These are phyloP conservation scores for Mus pahari DNA, from an alignment of 2,113 vertebrate genomes.

Conservation along the genomic window DNA sequence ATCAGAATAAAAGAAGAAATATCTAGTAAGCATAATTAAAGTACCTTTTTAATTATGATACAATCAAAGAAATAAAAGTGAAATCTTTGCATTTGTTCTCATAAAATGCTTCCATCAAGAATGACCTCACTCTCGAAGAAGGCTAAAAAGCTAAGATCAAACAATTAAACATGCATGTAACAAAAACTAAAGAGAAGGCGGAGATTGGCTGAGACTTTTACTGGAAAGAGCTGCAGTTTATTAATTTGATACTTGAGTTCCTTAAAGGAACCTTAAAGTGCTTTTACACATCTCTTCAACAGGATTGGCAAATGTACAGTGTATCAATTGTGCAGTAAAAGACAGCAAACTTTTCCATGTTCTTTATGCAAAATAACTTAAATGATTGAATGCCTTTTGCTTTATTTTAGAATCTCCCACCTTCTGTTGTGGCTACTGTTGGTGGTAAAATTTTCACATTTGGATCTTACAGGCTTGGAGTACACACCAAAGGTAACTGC, in stretches of 20 bases:
- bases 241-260: slow-evolving; percentile 34
- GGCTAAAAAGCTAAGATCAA: slow-evolving; percentile 22
- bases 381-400: slow-evolving; percentile 52
- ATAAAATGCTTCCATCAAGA: slow-evolving; percentile 43
- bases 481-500: slow-evolving; percentile 97
- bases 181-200: slow-evolving; percentile 22
- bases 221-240: slow-evolving; percentile 21
- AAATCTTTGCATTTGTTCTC: slow-evolving; percentile 40
- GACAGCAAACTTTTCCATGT: neutral
- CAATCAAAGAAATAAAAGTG: slow-evolving; percentile 20
- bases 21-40: neutral
- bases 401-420: slow-evolving; percentile 92
- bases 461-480: slow-evolving; percentile 97
- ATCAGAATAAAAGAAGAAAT: slow-evolving; percentile 25
- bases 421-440: slow-evolving; percentile 89
- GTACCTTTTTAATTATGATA: slow-evolving; percentile 42
- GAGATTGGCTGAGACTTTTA: neutral
- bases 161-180: slow-evolving; percentile 32
- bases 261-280: neutral
- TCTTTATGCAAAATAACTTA: slow-evolving; percentile 48
- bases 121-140: slow-evolving; percentile 35
- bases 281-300: slow-evolving; percentile 36
- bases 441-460: slow-evolving; percentile 98
- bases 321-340: neutral
- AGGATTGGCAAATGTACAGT: neutral